Evolutionary conservation across 2,888 invertebrate species (phyloP).

Genomic region (Aricia artaxerxes): DNA sequence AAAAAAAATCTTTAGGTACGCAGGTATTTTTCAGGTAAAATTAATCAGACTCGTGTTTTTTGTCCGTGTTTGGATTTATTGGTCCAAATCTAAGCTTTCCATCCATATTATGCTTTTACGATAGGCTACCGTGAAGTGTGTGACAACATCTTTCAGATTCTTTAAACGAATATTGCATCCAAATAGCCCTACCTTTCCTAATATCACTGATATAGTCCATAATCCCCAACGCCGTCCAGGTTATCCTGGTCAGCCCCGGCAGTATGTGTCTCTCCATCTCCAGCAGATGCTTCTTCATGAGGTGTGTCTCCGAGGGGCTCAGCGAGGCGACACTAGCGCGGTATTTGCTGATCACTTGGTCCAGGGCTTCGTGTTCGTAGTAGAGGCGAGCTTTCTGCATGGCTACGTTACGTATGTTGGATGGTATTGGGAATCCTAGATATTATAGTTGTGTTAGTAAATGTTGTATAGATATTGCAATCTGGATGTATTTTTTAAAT

Average conservation of each 20-base stretch:
- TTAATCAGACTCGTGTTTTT: too few species aligned
- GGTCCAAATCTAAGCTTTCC: too few species aligned
- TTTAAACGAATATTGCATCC: too few species aligned
- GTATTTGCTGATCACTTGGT: constrained; percentile 82
- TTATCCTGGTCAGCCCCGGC: constrained; percentile 90
- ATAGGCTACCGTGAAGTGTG: too few species aligned
- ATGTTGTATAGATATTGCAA: too few species aligned
- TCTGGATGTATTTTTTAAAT: too few species aligned
- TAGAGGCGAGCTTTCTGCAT: constrained; percentile 84
- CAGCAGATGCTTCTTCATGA: constrained; percentile 84
- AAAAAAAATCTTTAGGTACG: too few species aligned
- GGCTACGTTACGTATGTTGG: constrained; percentile 74
- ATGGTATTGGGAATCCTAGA: constrained; percentile 68
- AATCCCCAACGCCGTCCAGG: constrained; percentile 93
- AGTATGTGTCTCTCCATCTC: constrained; percentile 88
- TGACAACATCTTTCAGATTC: too few species aligned
- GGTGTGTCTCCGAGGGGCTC: constrained; percentile 85
- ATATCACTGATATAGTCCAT: constrained; percentile 83
- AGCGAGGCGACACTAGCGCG: constrained; percentile 83
- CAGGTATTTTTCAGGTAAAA: too few species aligned
- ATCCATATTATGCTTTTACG: too few species aligned
- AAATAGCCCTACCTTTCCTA: constrained; percentile 58
- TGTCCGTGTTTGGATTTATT: too few species aligned
- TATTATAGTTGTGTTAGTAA: not conserved
- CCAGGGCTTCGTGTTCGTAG: constrained; percentile 82